phyloP scores from a whole-genome alignment of 2,888 invertebrate genomes.

The Enchytraeus crypticus region DNA sequence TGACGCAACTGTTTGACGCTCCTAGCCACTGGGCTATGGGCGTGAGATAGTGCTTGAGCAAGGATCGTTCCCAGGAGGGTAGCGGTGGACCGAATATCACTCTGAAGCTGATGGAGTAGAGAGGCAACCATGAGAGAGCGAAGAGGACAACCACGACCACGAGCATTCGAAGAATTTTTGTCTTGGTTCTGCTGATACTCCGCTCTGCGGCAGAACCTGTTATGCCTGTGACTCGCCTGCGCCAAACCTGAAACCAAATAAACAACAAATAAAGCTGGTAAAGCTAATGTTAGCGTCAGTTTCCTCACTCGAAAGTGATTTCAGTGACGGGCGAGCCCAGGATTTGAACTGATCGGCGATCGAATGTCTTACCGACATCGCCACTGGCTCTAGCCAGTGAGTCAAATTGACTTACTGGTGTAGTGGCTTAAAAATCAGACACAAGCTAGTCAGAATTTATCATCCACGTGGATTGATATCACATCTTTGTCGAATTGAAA shows the following conservation, averaged over 20 bases:
- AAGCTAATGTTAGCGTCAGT: no score
- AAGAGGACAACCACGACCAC: constrained; percentile 85
- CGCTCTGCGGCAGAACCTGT: constrained; percentile 29
- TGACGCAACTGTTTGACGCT: constrained; percentile 87
- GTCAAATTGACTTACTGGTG: no score
- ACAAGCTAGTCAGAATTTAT: no score
- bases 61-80: not conserved
- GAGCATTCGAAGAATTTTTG: constrained; percentile 88
- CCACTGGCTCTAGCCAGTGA: no score
- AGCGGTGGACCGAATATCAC: constrained; percentile 60
- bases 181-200: constrained; percentile 67
- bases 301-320: no score
- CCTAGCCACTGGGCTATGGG: constrained; percentile 88
- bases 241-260: constrained; percentile 1
- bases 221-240: constrained; percentile 55
- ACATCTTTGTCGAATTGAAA: no score
- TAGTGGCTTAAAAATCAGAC: no score
- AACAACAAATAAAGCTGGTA: no score
- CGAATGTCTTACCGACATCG: no score
- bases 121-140: constrained; percentile 82
- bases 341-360: no score
- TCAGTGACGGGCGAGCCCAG: no score
- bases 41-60: constrained; percentile 54
- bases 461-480: no score
- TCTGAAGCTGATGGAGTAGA: constrained; percentile 78